Evolutionary conservation across 2,113 vertebrate genomes (phyloP), one percentile per base, ranked within the genome.

Genomic region (Penelope pileata): DNA sequence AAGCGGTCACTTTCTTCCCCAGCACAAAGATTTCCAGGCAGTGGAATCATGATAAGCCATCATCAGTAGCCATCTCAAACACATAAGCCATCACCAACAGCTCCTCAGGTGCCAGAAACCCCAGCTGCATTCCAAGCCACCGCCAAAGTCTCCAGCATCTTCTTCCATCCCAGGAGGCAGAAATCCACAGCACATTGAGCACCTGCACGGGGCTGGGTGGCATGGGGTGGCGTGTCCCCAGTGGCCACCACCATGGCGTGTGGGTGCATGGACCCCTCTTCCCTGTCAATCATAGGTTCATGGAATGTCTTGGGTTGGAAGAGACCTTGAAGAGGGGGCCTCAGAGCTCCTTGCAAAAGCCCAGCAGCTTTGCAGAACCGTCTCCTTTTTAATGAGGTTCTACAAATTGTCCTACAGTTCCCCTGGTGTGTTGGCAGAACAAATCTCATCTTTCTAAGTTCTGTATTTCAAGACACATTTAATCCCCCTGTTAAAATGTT

Each of bases 141-240:
- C 79, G 81, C 93, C 92, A 83, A 93, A 79, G 24, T 12, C 62
- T 76, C 53, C 53, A 24, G 75, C 4, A 0, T 8, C 58, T 51
- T 43, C 15, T 63, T n/a, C 2, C 51, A 53, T 34, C 47, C 58
- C 67, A 50, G 47, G 38, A 86, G 54, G 42, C 45, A 73, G 22
- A 66, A 62, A 45, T 42, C 56, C 6, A 3, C 60, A 45, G 53
- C 63, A 47, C 0, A 0, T 0, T 0, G 3, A 38, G 29, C 0
- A 0, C 36, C 77, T 0, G 0, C 26, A 38, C n/a, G 7, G 29
- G 47, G 60, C 53, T n/a, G 76, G 83, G 34, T 3, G 8, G 72
- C 43, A 7, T 36, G 45, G 26, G 58, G 42, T 22, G 64, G 64
- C n/a, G 29, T 1, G 0, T 47, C 40, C 63, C 58, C 68, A 8